Base-by-base conservation (phyloP, 2,797 vertebrate species). In the Pelochelys cantorii region DNA sequence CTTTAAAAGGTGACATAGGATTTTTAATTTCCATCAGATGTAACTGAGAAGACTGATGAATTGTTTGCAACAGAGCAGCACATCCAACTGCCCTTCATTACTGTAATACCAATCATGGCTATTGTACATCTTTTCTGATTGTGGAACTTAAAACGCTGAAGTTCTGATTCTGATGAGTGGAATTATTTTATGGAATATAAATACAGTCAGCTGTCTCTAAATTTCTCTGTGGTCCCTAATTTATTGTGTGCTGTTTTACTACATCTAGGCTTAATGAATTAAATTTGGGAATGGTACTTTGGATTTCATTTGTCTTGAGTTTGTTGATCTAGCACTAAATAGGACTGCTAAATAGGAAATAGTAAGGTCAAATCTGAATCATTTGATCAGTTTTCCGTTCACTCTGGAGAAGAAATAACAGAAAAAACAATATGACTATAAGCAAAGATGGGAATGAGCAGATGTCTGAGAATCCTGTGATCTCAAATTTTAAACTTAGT, bases 101-200 rank as follows among this genome's bases (percentile, higher is more conserved):
- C 80, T 89, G 27, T 81, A 91, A 34, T 89, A 85, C 90, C 91
- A 94, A 3, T 88, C 92, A 89, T 92, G 87, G 52, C 56, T 94
- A n/a, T 95, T 92, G 13, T 48, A 85, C 89, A 79, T 78, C 89
- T 60, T 54, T 93, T 94, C 93, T 96, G 84, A 88, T 93, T 96
- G 90, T 93, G 80, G 91, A 80, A 85, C 80, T 85, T 68, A 85
- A 89, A 93, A 75, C 60, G 74, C 87, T 90, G 89, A 89, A 94
- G 85, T 94, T 96, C 96, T 88, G 80, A 78, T 71, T 95, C 60
- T 62, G 84, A 65, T 78, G 86, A 55, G 59, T 95, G 82, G 85
- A 75, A 11, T 75, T 75, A 75, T 42, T 88, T 89, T 92, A 78
- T 85, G 88, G 85, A 92, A 88, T 74, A 85, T 82, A 91, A 48